Conservation (phyloP, 2,113 vertebrate species). For the Atlantisia rogersi region DNA sequence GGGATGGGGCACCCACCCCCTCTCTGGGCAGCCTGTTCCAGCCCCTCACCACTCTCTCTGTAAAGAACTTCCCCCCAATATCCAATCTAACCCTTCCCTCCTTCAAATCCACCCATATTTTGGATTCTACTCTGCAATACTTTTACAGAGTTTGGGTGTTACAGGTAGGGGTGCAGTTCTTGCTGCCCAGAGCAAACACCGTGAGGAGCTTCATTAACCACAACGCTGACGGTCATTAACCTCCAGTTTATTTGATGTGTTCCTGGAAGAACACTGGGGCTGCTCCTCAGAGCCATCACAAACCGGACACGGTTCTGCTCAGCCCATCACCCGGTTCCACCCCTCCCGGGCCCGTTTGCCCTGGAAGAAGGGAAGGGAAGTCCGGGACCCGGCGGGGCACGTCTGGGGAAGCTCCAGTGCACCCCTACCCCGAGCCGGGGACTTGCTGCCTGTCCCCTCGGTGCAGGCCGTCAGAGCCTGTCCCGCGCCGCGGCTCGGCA, state of each 20-base stretch:
- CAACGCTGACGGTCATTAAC: background rate
- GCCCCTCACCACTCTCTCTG: no score
- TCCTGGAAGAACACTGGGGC: background rate
- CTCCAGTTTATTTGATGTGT: background rate
- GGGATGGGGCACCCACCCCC: no score
- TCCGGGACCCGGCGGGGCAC: background rate
- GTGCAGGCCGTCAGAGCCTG: no score
- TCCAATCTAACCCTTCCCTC: no score
- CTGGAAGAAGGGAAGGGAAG: background rate
- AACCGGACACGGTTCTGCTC: background rate
- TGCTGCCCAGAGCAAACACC: background rate
- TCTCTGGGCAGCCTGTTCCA: no score
- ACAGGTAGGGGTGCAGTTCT: background rate
- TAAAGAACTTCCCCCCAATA: no score
- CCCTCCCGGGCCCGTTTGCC: background rate
- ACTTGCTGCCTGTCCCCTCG: no score
- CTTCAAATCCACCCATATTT: background rate
- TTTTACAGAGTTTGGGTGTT: background rate
- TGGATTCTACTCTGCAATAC: background rate
- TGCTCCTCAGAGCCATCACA: accelerated
- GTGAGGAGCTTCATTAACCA: background rate
- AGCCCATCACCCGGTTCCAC: accelerated
- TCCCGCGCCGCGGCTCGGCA: background rate
- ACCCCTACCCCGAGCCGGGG: no score
- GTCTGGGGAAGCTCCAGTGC: background rate